Evolutionary conservation across 2,797 vertebrate species (phyloP), one percentile per base, ranked within the genome.

Genomic region (Percopsis omiscomaycus): DNA sequence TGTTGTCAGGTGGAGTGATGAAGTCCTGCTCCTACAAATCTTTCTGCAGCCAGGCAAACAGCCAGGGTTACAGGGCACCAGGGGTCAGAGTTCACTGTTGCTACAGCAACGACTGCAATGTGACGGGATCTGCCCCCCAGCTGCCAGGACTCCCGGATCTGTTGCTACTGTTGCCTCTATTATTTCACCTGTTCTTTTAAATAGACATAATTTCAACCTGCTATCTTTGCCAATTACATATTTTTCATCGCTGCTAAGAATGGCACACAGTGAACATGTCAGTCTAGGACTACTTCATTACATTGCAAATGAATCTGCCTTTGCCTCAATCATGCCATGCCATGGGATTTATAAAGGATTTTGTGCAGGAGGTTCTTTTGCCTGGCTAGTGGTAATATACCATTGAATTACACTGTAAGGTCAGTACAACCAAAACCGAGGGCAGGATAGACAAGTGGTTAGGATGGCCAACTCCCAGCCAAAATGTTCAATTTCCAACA

Each of bases 11-110:
- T 80, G 95, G 95, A 0, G 89, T 96, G 59, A 95, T 95, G 92
- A 97, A 97, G 89, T 94, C 95, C 0, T 96, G 95, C 77, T 95
- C 94, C 10, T 96, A 94, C 90, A 93, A 89, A 84, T 94, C 95
- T 15, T 96, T 96, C 86, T 97, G 95, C 53, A 95, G 93, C 81
- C 93, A 94, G 75, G 94, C 94, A 0, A 84, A 86, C 90, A 92
- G 92, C 66, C 95, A 94, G 46, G 92, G 93, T 3, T 91, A 93
- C 78, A 85, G 91, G 60, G 89, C 92, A 0, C 94, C 94, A 0
- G 94, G 95, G 0, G 91, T 95, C 71, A 93, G 75, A 53, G 89
- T 95, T 66, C 90, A 95, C 77, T 96, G 95, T 91, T 97, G 95
- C 87, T 97, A 93, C 88, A 90, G 90, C 0, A 86, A 93, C 53